These are phyloP conservation scores for Bolborhynchus lineola DNA, from an alignment of 2,113 vertebrate species.

Conservation along the genomic window DNA sequence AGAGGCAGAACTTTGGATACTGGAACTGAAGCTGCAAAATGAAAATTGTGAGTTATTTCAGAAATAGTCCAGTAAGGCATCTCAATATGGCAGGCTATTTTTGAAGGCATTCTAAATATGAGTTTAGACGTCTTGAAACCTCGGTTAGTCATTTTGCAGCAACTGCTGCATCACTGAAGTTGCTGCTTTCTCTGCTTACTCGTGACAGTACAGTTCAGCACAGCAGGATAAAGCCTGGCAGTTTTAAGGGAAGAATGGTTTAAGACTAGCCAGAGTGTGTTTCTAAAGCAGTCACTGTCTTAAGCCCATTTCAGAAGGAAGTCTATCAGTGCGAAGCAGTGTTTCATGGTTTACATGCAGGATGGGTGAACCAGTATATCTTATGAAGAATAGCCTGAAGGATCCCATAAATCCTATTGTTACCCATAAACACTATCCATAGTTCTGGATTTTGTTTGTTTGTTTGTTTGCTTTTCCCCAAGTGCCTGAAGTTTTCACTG, in stretches of 20 bases:
- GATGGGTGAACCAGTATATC: neutral
- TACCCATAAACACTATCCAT: neutral
- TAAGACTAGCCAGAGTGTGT: neutral
- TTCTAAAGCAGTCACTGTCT: neutral
- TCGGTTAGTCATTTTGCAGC: neutral
- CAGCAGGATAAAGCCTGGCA: neutral
- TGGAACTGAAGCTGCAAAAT: neutral
- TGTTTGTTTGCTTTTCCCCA: neutral
- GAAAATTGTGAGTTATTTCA: neutral
- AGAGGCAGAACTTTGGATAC: neutral
- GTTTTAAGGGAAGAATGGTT: neutral
- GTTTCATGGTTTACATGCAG: neutral
- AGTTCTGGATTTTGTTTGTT: neutral
- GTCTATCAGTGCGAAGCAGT: neutral
- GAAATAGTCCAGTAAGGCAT: neutral
- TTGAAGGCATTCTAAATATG: neutral
- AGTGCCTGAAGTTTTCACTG: neutral
- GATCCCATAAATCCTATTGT: neutral
- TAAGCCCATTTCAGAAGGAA: neutral
- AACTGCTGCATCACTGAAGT: neutral
- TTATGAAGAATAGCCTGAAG: neutral
- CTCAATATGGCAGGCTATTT: neutral
- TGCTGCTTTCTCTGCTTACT: neutral
- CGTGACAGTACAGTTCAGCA: neutral
- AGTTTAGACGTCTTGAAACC: neutral